Evolutionary conservation across 2,888 invertebrate genomes (phyloP).

Genomic region (Koerneria pararmatus): DNA sequence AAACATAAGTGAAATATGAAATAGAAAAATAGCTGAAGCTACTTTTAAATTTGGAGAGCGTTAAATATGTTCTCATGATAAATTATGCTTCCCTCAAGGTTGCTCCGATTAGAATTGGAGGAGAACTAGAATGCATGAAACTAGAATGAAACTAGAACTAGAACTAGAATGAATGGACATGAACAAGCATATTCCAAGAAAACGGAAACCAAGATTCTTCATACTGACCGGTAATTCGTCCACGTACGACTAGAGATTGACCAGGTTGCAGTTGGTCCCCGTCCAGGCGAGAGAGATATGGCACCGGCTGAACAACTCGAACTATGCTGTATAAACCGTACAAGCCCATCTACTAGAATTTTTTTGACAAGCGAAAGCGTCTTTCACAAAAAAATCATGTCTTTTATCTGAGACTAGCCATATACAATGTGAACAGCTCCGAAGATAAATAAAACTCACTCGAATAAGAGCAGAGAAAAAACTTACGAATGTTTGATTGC

Average conservation of each 20-base stretch:
- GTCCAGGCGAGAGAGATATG: conserved; percentile 57
- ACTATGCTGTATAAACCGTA: conserved; percentile 1
- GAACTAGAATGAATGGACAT: too few species aligned
- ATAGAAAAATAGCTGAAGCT: too few species aligned
- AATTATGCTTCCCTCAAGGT: too few species aligned
- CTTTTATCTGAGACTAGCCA: background rate
- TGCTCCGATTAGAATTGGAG: too few species aligned
- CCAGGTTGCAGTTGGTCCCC: conserved; percentile 56
- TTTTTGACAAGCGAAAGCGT: too few species aligned
- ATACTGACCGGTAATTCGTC: conserved; percentile 47
- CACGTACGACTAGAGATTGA: conserved; percentile 57
- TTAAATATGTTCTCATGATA: too few species aligned
- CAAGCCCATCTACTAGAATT: background rate
- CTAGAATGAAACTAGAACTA: too few species aligned
- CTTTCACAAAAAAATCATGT: background rate
- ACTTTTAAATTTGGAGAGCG: too few species aligned
- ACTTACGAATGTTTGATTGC: conserved; percentile 56
- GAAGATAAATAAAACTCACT: background rate
- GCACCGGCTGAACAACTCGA: conserved; percentile 55
- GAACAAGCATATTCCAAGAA: too few species aligned
- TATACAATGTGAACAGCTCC: background rate
- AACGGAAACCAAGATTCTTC: background rate
- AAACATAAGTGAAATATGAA: too few species aligned
- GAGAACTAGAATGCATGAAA: too few species aligned
- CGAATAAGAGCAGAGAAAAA: conserved; percentile 3